Evolutionary conservation across 2,797 vertebrate genomes (phyloP).

Genomic region (Enteromius afrohamiltoni): DNA sequence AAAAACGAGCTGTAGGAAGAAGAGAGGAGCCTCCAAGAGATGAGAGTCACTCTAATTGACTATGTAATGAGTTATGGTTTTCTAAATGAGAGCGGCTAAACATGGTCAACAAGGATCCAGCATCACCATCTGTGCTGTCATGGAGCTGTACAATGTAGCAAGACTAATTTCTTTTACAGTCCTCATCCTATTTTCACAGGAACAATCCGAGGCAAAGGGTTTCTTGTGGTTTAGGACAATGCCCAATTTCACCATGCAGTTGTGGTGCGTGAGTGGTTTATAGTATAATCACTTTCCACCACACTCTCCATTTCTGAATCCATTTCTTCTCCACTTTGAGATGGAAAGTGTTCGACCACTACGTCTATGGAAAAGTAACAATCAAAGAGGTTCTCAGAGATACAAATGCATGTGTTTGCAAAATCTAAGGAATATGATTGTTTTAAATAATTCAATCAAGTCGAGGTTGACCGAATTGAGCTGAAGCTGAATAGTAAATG

Average conservation of each 20-base stretch:
- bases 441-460: not conserved
- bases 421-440: not conserved
- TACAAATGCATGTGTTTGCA: not conserved
- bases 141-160: not conserved
- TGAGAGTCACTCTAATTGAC: not conserved
- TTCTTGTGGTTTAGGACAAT: constrained; percentile 30
- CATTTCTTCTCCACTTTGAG: constrained; percentile 6
- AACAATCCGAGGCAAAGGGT: not conserved
- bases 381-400: not conserved
- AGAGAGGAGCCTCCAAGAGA: not conserved
- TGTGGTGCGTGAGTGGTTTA: not conserved
- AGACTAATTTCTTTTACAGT: not conserved
- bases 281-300: constrained; percentile 21
- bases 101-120: constrained; percentile 3
- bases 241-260: constrained; percentile 4
- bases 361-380: not conserved
- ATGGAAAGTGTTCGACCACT: constrained; percentile 16
- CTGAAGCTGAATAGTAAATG: not conserved
- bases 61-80: constrained; percentile 2
- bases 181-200: constrained; percentile 1
- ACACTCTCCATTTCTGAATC: constrained; percentile 2
- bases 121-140: constrained; percentile 6
- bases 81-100: constrained; percentile 5
- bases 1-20: not conserved
- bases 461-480: not conserved